Percentiles rank a stretch among this genome's conserved stretches.
Evolutionary conservation across 30 jellyfish, hydroid and myxozoan genomes (phyloP).

Genomic region (Aurelia sp.): DNA sequence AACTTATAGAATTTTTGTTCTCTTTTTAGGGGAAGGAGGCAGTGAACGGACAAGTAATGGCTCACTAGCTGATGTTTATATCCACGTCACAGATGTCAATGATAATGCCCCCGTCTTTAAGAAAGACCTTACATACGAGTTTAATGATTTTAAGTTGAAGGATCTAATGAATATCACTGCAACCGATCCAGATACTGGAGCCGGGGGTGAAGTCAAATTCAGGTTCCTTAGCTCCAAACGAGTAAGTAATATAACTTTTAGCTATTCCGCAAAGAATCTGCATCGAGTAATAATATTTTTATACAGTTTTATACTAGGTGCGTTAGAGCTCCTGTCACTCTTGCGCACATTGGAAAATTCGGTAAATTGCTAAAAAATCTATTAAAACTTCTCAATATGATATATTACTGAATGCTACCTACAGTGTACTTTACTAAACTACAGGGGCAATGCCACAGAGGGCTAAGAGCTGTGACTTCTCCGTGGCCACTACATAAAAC

Average conservation of each 20-base stretch:
- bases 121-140: slow-evolving; percentile 2
- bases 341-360: too few species aligned
- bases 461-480: too few species aligned
- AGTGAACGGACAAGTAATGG: slow-evolving; percentile 58
- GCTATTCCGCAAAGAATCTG: not conserved
- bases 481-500: too few species aligned
- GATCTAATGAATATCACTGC: slow-evolving; percentile 27
- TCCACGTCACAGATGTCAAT: slow-evolving; percentile 79
- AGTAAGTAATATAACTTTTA: not conserved
- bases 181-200: slow-evolving; percentile 71
- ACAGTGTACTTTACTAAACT: too few species aligned
- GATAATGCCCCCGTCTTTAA: slow-evolving; percentile 81
- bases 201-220: slow-evolving; percentile 44
- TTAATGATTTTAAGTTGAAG: slow-evolving; percentile 21
- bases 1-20: too few species aligned
- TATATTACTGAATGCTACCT: too few species aligned
- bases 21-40: slow-evolving; percentile 72
- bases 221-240: slow-evolving; percentile 4
- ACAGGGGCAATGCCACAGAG: too few species aligned
- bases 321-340: too few species aligned
- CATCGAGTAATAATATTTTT: not conserved
- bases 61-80: slow-evolving; percentile 56
- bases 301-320: too few species aligned
- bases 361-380: too few species aligned
- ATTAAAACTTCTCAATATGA: too few species aligned